These are phyloP conservation scores for Pteronura brasiliensis DNA, from an alignment of 2,113 vertebrate species.

Conservation along the genomic window DNA sequence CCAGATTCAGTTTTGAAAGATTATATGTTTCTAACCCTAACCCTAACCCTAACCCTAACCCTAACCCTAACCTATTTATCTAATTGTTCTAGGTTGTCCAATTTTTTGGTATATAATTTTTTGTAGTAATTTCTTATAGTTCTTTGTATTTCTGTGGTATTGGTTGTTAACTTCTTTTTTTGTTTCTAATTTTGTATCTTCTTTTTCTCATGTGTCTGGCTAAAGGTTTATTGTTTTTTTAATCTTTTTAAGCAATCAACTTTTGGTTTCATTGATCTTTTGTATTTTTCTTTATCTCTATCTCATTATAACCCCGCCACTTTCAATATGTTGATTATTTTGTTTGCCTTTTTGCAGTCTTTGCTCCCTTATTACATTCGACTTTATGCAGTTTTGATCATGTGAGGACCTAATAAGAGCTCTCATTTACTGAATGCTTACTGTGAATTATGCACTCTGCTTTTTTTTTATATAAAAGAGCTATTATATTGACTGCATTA, in stretches of 20 bases:
- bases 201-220: not conserved
- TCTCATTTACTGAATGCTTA: not conserved
- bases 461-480: not conserved
- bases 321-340: constrained; percentile 16
- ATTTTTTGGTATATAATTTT: not conserved
- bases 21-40: not conserved
- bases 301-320: not conserved
- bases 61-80: too few species aligned
- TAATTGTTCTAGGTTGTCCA: not conserved
- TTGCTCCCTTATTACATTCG: not conserved
- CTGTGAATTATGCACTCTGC: not conserved
- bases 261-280: not conserved
- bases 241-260: not conserved
- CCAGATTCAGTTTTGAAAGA: not conserved
- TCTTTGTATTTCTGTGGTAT: not conserved
- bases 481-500: not conserved
- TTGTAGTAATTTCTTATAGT: not conserved
- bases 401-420: not conserved
- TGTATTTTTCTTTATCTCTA: not conserved
- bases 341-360: not conserved
- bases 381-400: not conserved
- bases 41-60: too few species aligned
- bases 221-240: not conserved
- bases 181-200: not conserved
- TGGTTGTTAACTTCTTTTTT: not conserved